Percentiles rank a stretch among this genome's conserved stretches.
Evolutionary conservation across 2,888 invertebrate species (phyloP).

Genomic region (Odontocerum albicorne): DNA sequence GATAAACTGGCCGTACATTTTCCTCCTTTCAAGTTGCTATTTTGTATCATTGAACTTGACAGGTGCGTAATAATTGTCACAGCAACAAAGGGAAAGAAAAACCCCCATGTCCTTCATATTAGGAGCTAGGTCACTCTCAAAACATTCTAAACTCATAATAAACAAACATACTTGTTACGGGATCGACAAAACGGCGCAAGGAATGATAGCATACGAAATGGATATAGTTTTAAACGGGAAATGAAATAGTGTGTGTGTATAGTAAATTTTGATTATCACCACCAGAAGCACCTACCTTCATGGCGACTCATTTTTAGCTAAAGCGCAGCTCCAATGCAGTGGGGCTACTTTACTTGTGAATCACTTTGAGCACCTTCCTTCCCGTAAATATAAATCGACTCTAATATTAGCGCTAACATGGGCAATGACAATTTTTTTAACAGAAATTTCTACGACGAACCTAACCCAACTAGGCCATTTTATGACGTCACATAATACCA

Average conservation of each 20-base stretch:
- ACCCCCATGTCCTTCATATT: conserved; percentile 17
- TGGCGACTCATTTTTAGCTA: conserved; percentile 87
- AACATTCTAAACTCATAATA: background rate
- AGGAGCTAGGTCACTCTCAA: conserved; percentile 11
- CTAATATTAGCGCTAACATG: conserved; percentile 46
- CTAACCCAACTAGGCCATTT: conserved; percentile 71
- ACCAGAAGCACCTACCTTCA: conserved; percentile 88
- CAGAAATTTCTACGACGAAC: conserved; percentile 69
- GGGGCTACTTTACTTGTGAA: conserved; percentile 14
- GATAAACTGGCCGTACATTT: too few relatives aligned
- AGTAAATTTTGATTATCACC: conserved; percentile 59
- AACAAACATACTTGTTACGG: background rate
- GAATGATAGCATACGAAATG: conserved; percentile 23
- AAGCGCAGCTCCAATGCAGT: conserved; percentile 50
- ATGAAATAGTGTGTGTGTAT: conserved; percentile 29
- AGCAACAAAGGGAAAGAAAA: too few relatives aligned
- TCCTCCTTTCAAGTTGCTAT: too few relatives aligned
- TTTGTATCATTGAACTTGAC: too few relatives aligned
- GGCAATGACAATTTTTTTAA: conserved; percentile 65
- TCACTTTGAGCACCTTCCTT: conserved; percentile 20
- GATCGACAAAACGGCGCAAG: background rate
- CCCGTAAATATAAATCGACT: conserved; percentile 20
- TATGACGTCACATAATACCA: conserved; percentile 59
- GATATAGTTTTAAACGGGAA: too few relatives aligned
- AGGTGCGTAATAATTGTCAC: too few relatives aligned